A percentile compares a stretch with the other conserved stretches of the same genome.
Evolutionary conservation across 2,888 invertebrate species (phyloP).

Genomic region (Sphinx pinastri): DNA sequence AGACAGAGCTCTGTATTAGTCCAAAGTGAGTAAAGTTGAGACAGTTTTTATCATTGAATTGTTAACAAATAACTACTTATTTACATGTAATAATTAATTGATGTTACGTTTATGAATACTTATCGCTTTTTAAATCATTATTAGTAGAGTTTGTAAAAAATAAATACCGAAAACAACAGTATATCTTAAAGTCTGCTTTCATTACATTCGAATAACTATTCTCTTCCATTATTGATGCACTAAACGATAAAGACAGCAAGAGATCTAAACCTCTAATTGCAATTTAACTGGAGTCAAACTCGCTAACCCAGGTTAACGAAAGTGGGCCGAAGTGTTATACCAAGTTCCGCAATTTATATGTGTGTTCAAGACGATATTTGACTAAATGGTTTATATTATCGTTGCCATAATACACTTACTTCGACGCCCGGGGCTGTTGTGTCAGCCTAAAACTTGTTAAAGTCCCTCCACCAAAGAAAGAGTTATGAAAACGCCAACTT

Average conservation of each 20-base stretch:
- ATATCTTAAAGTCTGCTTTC: too few species aligned
- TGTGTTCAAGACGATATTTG: conserved; percentile 7
- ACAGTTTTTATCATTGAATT: neutral
- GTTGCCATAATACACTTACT: neutral
- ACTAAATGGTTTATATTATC: conserved; percentile 10
- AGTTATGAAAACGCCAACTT: conserved; percentile 79
- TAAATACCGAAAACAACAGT: too few species aligned
- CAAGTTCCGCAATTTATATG: neutral
- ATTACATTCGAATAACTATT: too few species aligned
- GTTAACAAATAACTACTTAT: neutral
- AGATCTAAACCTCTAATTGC: neutral
- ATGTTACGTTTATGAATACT: too few species aligned
- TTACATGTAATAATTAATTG: neutral
- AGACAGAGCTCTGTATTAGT: neutral
- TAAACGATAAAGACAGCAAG: too few species aligned
- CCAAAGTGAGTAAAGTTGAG: neutral
- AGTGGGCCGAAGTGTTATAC: neutral
- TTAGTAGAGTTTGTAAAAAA: too few species aligned
- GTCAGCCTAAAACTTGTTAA: conserved; percentile 74
- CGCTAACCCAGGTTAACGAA: neutral
- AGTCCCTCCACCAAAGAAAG: conserved; percentile 69
- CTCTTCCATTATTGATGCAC: too few species aligned
- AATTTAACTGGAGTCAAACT: neutral
- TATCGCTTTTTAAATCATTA: too few species aligned
- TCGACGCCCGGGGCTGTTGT: conserved; percentile 48